Evolutionary conservation across 2,888 invertebrate species (phyloP).

Genomic region (Pachydiplax longipennis): DNA sequence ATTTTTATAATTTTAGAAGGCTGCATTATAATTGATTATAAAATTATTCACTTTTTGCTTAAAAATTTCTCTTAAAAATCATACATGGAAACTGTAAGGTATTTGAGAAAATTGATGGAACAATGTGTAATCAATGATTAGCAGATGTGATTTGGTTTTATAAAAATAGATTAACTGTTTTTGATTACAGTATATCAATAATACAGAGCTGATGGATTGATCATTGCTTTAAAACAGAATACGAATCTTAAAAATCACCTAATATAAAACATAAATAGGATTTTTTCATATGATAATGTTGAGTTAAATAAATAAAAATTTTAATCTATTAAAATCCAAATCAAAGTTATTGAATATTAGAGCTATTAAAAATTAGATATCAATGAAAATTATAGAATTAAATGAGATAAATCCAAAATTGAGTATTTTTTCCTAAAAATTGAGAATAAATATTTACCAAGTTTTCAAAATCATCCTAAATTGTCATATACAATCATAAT

Average conservation of each 20-base stretch:
- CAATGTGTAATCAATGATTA: slow-evolving; percentile 13
- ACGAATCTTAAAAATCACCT: not conserved
- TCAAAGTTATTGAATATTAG: too few relatives aligned
- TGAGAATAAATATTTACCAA: not conserved
- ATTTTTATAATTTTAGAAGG: slow-evolving; percentile 10
- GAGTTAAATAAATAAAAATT: too few relatives aligned
- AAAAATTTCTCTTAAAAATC: slow-evolving; percentile 38
- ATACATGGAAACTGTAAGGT: slow-evolving; percentile 19
- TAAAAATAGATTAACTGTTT: slow-evolving; percentile 29
- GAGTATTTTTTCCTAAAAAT: too few relatives aligned
- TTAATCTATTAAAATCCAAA: too few relatives aligned
- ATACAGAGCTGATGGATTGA: slow-evolving; percentile 10
- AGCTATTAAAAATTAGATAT: too few relatives aligned
- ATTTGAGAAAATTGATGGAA: not conserved
- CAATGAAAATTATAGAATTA: too few relatives aligned
- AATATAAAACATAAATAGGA: too few relatives aligned
- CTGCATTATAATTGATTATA: slow-evolving; percentile 18
- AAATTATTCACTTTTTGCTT: slow-evolving; percentile 21
- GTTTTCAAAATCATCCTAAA: not conserved
- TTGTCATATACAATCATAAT: not conserved
- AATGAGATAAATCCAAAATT: too few relatives aligned
- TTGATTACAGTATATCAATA: not conserved
- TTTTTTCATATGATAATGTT: too few relatives aligned
- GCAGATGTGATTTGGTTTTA: slow-evolving; percentile 22
- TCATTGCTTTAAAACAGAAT: not conserved